phyloP scores from a whole-genome alignment of 2,888 invertebrate genomes.

The Eilema griseolum region DNA sequence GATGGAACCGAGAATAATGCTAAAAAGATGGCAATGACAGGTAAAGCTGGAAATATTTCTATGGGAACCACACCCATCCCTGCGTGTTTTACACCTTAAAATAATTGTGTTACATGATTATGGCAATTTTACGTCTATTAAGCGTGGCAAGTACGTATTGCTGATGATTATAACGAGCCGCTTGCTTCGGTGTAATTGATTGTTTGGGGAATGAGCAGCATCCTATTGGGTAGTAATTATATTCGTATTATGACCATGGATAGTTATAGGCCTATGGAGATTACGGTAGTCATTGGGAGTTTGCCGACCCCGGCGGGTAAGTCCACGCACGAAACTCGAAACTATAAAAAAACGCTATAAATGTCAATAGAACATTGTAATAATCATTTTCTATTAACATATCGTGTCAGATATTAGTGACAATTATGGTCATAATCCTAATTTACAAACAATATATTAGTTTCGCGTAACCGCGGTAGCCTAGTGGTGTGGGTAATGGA shows the following conservation, averaged over 20 bases:
- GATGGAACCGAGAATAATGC: too few relatives aligned
- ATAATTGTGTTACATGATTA: conserved; percentile 31
- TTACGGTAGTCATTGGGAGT: conserved; percentile 8
- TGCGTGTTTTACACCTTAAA: conserved; percentile 36
- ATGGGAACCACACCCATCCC: conserved; percentile 26
- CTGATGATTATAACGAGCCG: conserved; percentile 7
- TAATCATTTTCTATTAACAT: too few relatives aligned
- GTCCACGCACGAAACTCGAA: background rate
- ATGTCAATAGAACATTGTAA: too few relatives aligned
- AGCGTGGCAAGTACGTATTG: conserved; percentile 5
- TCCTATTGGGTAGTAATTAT: conserved; percentile 11
- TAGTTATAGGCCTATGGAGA: conserved; percentile 6
- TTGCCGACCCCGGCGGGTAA: background rate
- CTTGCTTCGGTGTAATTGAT: conserved; percentile 13
- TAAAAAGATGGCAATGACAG: too few relatives aligned
- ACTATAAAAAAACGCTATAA: background rate
- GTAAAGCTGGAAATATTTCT: conserved; percentile 20
- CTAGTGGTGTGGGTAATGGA: too few relatives aligned
- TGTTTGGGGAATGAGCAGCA: conserved; percentile 14
- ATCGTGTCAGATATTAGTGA: too few relatives aligned
- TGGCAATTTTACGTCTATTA: conserved; percentile 34
- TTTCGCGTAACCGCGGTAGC: too few relatives aligned
- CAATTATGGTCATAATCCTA: too few relatives aligned
- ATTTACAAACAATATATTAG: too few relatives aligned
- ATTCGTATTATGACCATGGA: conserved; percentile 10